Evolutionary conservation across 37 sponge, comb jelly and placozoan species (phyloP), one percentile per base, ranked within the genome.

Genomic region (Aphrocallistes beatrix): DNA sequence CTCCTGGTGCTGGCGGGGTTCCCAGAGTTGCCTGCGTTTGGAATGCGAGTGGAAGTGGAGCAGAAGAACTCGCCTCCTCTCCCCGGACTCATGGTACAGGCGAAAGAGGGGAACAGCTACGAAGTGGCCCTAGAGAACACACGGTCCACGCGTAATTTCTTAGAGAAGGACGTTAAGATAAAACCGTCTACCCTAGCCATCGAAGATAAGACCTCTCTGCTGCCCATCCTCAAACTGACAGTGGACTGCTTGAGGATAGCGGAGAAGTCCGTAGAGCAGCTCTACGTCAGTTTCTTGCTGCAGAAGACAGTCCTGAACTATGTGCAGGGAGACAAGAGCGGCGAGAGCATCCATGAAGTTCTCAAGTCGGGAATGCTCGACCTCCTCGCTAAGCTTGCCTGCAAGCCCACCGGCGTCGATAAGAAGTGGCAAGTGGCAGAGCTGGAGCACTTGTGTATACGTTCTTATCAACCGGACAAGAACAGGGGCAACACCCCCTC

Each of bases 1-100:
- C 85, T 94, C 34, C 83, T 91, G 40, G 88, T 89, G 1, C 38
- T 87, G 9, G 91, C 90, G 0, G 94, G 94, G 0, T 94, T 94
- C 84, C 94, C 94, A 37, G 88, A 34, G 28, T 37, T 86, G 0
- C 86, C 86, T 25, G 81, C 82, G 0, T 81, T 86, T 38, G 86
- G 86, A 30, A 40, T 81, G 36, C 48, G 39, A 10, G 81, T 86
- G 37, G 40, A 81, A 23, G 36, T 86, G 40, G 82, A 81, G 38
- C 82, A 86, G 49, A 50, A 50, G 23, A 39, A 17, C 45, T 49
- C 81, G 37, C 3, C 17, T 30, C 75, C 75, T 3, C 75, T 60
- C 17, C n/a, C 75, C 3, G 75, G 75, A 6, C 75, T 60, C 25
- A 60, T 60, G 25, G 75, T 60, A 13, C 75, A 60, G 34, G 21